These are phyloP conservation scores for Dromococcyx pavoninus DNA, from an alignment of 2,797 vertebrate genomes.

Conservation along the genomic window DNA sequence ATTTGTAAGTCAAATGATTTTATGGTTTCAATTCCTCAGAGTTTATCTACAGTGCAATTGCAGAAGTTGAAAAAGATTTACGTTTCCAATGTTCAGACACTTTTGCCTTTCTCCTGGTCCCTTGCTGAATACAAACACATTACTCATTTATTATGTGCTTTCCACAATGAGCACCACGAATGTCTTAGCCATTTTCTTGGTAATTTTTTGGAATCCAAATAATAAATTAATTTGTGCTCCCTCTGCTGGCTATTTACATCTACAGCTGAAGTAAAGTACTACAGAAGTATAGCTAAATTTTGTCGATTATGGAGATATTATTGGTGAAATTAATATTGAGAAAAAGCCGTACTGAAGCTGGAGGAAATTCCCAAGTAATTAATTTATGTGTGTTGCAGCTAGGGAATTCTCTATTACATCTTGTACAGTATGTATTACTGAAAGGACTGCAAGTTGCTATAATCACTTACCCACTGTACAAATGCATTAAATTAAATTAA, in stretches of 20 bases:
- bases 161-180: not conserved
- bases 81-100: not conserved
- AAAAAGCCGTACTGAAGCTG: not conserved
- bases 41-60: not conserved
- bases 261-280: not conserved
- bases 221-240: slow-evolving; percentile 39
- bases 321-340: not conserved
- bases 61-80: not conserved
- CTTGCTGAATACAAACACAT: not conserved
- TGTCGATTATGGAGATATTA: not conserved
- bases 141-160: not conserved
- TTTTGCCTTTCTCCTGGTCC: not conserved
- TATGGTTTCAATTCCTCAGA: not conserved
- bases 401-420: not conserved
- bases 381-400: not conserved
- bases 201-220: not conserved
- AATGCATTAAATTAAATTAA: not conserved
- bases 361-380: not conserved
- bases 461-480: not conserved
- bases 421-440: not conserved
- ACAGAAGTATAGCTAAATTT: not conserved
- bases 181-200: not conserved
- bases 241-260: slow-evolving; percentile 47
- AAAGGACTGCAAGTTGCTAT: not conserved
- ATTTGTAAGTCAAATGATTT: not conserved